Conservation (phyloP, 2,113 vertebrate genomes). For the Toxotes jaculatrix region DNA sequence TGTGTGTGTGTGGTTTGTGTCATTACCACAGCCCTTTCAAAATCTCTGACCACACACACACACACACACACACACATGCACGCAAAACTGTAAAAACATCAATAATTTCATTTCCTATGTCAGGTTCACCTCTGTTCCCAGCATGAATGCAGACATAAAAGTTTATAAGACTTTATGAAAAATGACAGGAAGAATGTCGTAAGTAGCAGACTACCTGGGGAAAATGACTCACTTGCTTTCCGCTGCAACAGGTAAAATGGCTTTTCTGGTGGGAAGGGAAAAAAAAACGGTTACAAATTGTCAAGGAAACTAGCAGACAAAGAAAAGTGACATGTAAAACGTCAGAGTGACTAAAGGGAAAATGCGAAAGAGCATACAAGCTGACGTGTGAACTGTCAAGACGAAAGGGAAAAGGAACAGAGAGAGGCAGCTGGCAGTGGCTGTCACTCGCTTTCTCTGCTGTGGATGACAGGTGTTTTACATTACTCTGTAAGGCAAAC, state of each 20-base stretch:
- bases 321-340: conserved; percentile 54
- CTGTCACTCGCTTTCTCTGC: conserved; percentile 59
- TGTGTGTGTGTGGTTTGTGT: conserved; percentile 1
- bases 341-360: conserved; percentile 66
- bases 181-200: conserved; percentile 35
- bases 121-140: conserved; percentile 3
- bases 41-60: conserved; percentile 8
- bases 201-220: conserved; percentile 15
- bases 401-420: conserved; percentile 51
- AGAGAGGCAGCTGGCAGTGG: conserved; percentile 44
- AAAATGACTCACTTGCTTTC: conserved; percentile 12
- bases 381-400: conserved; percentile 53
- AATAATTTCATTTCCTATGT: conserved; percentile 34
- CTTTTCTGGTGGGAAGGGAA: conserved; percentile 33
- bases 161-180: conserved; percentile 36
- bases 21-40: conserved; percentile 10
- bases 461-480: conserved; percentile 71
- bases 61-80: not conserved
- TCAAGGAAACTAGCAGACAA: conserved; percentile 61
- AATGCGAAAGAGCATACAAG: conserved; percentile 39
- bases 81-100: conserved; percentile 26
- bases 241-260: conserved; percentile 47
- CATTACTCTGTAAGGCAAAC: conserved; percentile 61
- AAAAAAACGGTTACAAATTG: conserved; percentile 47
- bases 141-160: conserved; percentile 39